Conservation (phyloP, 1,140 invertebrate species). For the Teleopsis dalmanni region DNA sequence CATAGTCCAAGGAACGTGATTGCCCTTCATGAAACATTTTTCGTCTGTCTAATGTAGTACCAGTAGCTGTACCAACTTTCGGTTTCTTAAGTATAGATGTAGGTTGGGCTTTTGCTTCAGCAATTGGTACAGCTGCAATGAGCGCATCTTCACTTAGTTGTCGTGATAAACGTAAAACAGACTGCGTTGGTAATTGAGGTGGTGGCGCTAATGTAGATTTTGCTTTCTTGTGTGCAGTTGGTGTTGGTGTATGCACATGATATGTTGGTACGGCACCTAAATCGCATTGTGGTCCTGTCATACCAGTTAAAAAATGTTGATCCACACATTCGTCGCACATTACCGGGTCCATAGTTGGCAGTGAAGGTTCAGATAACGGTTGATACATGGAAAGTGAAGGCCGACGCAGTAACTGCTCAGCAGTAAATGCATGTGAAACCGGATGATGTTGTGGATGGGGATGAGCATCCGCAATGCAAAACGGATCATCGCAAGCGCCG, state of each 20-base stretch:
- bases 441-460: slow-evolving; percentile 40
- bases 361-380: slow-evolving; percentile 18
- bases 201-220: slow-evolving; percentile 27
- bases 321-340: slow-evolving; percentile 42
- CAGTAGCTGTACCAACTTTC: slow-evolving; percentile 16
- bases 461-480: slow-evolving; percentile 36
- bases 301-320: slow-evolving; percentile 35
- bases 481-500: slow-evolving; percentile 34
- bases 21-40: slow-evolving; percentile 37
- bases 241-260: slow-evolving; percentile 39
- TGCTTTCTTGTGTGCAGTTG: slow-evolving; percentile 33
- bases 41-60: slow-evolving; percentile 22
- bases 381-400: slow-evolving; percentile 33
- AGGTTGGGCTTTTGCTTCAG: slow-evolving; percentile 22
- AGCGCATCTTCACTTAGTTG: slow-evolving; percentile 38
- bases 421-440: slow-evolving; percentile 30
- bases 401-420: slow-evolving; percentile 27
- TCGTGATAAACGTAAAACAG: slow-evolving; percentile 33
- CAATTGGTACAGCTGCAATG: slow-evolving; percentile 34
- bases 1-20: slow-evolving; percentile 39
- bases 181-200: slow-evolving; percentile 32
- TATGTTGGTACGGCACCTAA: slow-evolving; percentile 36
- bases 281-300: slow-evolving; percentile 33
- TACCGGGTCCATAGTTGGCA: slow-evolving; percentile 32
- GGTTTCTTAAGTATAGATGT: slow-evolving; percentile 40